Evolutionary conservation across 2,888 invertebrate species (phyloP).

Genomic region (Caenorhabditis sinica): DNA sequence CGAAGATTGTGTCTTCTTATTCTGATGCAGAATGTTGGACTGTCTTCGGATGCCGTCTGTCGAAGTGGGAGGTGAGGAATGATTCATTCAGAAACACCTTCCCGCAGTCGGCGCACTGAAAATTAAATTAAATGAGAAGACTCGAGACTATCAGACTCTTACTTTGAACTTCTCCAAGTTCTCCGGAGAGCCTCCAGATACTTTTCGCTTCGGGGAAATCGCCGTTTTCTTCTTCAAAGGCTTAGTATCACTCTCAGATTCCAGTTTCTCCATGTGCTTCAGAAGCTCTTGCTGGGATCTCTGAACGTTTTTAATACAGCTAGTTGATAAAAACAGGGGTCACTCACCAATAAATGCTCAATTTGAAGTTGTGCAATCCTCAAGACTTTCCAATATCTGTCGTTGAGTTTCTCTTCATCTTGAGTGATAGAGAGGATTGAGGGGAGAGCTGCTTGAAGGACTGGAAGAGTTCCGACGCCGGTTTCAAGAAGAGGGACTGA

Average conservation of each 20-base stretch:
- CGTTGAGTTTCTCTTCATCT: constrained; percentile 40
- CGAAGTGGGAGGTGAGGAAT: constrained; percentile 58
- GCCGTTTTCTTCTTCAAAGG: constrained; percentile 18
- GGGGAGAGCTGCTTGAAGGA: constrained; percentile 65
- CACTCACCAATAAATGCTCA: constrained; percentile 57
- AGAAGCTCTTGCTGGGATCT: constrained; percentile 58
- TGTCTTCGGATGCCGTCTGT: constrained; percentile 51
- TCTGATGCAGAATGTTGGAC: constrained; percentile 30
- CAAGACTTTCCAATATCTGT: constrained; percentile 53
- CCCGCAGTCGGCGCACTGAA: constrained; percentile 63
- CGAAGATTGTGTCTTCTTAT: constrained; percentile 4
- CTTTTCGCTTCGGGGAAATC: constrained; percentile 25
- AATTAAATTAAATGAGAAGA: neutral
- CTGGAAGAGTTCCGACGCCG: constrained; percentile 61
- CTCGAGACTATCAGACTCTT: neutral
- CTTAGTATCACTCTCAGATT: constrained; percentile 13
- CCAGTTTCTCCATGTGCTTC: constrained; percentile 59
- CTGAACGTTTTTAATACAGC: constrained; percentile 22
- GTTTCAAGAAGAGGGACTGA: constrained; percentile 64
- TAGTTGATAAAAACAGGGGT: no score
- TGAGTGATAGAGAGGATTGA: constrained; percentile 50
- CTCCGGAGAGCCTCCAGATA: neutral
- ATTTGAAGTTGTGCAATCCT: constrained; percentile 65
- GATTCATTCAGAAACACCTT: constrained; percentile 59
- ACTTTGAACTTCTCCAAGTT: constrained; percentile 46